Base-by-base conservation (phyloP, 2,888 invertebrate genomes). In the Drosophila borborema region DNA sequence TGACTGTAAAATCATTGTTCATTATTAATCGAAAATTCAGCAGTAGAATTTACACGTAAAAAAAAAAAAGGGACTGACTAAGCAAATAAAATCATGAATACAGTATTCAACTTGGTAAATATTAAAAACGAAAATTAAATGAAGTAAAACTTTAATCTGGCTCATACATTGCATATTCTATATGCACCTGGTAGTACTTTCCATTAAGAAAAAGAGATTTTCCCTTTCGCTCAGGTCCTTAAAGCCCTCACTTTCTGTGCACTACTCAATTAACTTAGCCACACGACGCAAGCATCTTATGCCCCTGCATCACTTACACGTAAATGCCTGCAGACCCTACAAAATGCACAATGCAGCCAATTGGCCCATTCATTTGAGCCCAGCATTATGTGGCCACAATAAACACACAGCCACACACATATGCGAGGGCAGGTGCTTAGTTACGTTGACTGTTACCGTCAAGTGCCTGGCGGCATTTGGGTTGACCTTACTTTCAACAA, bases 401-500 rank as follows among this genome's bases (percentile, higher is more conserved):
- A 51, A 68, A 61, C 58, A 64, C 58, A 64, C 23, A 40, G 12
- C 36, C 14, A 67, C 16, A 20, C 3, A 23, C 46, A 34, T 7
- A n/a, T 20, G 34, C 7, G n/a, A 20, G 18, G 14, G 69, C 46
- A 36, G 31, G 59, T 60, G 48, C 41, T 67, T 62, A 59, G 67
- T 63, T 70, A 31, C 48, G 64, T 43, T 58, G 58, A 70, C 69
- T 69, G 41, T n/a, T n/a, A 62, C 41, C 63, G 43, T 56, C 34
- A 70, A 77, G 77, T 79, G 77, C 67, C 83, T 77, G 46, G 73
- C 67, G 80, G 86, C 80, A 60, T 62, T 74, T 73, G 54, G 71
- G 64, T 62, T 84, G 84, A 86, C 87, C 87, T 85, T 86, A 77
- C 72, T 62, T 67, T 68, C 63, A 70, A 67, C 64, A 65, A 36